A percentile compares a stretch with the other conserved stretches of the same genome.
Conservation (phyloP, 1,140 invertebrate genomes). For the Drosophila ananassae region DNA sequence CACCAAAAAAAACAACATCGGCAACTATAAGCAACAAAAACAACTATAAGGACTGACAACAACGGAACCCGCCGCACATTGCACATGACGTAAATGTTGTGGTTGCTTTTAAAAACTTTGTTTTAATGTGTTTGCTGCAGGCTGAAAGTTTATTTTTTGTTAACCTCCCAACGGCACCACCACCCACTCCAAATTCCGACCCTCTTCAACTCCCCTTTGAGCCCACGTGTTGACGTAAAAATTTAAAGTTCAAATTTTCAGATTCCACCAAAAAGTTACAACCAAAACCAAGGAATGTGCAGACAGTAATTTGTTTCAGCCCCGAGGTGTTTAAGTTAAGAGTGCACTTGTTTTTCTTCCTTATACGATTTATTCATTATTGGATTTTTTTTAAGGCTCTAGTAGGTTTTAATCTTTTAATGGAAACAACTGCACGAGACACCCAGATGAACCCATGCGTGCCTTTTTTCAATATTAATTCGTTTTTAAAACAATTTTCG, state of each 20-base stretch:
- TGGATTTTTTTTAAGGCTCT: not conserved
- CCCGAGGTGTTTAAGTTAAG: not conserved
- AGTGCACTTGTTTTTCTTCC: not conserved
- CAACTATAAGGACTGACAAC: conserved; percentile 33
- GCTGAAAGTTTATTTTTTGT: conserved; percentile 46
- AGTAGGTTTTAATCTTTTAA: conserved; percentile 4
- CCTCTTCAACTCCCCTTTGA: not conserved
- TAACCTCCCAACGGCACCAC: conserved; percentile 2
- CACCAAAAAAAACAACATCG: conserved; percentile 8
- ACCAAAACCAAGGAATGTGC: conserved; percentile 29
- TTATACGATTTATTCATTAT: not conserved
- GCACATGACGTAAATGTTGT: conserved; percentile 74
- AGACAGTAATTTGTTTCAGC: conserved; percentile 18
- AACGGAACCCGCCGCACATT: conserved; percentile 53
- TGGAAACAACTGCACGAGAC: not conserved
- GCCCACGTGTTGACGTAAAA: conserved; percentile 48
- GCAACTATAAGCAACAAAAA: conserved; percentile 17
- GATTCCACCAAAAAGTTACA: conserved; percentile 37
- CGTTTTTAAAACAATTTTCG: conserved; percentile 11
- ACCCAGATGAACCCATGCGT: not conserved
- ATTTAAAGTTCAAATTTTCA: conserved; percentile 60
- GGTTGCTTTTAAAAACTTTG: conserved; percentile 74
- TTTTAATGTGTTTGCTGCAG: conserved; percentile 68
- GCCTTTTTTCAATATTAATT: conserved; percentile 12
- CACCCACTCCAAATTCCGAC: not conserved